Evolutionary conservation across 2,113 vertebrate species (phyloP).

Genomic region (Siniperca knerii): DNA sequence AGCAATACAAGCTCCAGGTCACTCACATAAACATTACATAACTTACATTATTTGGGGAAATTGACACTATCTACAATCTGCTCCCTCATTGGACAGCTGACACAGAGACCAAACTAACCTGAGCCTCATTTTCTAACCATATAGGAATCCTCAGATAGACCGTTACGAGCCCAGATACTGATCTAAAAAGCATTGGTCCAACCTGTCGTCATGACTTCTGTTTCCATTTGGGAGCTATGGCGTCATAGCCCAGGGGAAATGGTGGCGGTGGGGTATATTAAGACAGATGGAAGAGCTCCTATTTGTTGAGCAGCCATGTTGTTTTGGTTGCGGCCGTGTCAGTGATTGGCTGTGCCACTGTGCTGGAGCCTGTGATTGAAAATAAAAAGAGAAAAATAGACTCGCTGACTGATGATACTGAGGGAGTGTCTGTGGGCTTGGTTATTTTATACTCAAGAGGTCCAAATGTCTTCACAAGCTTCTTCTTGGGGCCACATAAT

Average conservation of each 20-base stretch:
- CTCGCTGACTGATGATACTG: conserved; percentile 66
- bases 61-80: conserved; percentile 56
- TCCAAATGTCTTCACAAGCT: conserved; percentile 1
- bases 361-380: conserved; percentile 66
- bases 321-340: conserved; percentile 59
- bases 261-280: neutral
- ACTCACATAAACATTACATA: neutral
- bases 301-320: conserved; percentile 66
- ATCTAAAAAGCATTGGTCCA: conserved; percentile 67
- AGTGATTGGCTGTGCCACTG: conserved; percentile 59
- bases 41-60: conserved; percentile 46
- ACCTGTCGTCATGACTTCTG: conserved; percentile 61
- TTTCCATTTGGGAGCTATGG: conserved; percentile 68
- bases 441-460: conserved; percentile 17
- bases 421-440: neutral
- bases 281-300: conserved; percentile 72
- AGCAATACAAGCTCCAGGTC: neutral
- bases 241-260: conserved; percentile 68
- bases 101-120: conserved; percentile 65
- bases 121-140: conserved; percentile 45
- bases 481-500: neutral
- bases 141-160: conserved; percentile 55
- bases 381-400: conserved; percentile 77
- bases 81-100: conserved; percentile 55
- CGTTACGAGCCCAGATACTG: conserved; percentile 55